Evolutionary conservation across 2,888 invertebrate species (phyloP).

Genomic region (Ferdinandea cuprea): DNA sequence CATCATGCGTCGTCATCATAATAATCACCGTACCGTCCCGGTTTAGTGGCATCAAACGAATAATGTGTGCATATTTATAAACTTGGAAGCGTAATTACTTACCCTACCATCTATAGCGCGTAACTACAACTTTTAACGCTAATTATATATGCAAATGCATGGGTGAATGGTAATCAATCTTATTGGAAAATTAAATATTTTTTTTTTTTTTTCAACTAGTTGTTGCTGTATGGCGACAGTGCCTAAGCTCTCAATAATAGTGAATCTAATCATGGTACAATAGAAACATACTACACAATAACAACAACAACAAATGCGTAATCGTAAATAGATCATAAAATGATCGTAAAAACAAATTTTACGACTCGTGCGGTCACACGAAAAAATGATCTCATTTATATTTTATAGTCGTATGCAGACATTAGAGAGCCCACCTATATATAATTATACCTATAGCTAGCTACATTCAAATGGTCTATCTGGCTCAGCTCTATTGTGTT

Average conservation of each 20-base stretch:
- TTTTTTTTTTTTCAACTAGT: conserved; percentile 40
- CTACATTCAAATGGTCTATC: neutral
- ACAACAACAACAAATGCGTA: conserved; percentile 78
- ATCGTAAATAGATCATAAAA: conserved; percentile 83
- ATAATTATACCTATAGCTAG: neutral
- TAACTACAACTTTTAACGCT: conserved; percentile 31
- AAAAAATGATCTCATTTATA: conserved; percentile 76
- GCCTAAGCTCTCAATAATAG: conserved; percentile 12
- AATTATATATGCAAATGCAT: conserved; percentile 57
- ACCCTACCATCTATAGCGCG: conserved; percentile 13
- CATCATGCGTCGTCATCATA: conserved; percentile 21
- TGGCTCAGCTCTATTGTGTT: neutral
- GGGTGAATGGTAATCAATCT: conserved; percentile 50
- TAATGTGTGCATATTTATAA: conserved; percentile 27
- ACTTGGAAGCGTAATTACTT: conserved; percentile 6
- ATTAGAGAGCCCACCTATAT: conserved; percentile 42
- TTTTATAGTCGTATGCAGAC: conserved; percentile 66
- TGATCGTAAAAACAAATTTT: conserved; percentile 80
- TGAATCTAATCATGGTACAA: conserved; percentile 34
- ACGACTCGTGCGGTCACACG: conserved; percentile 77
- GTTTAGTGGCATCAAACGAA: conserved; percentile 24
- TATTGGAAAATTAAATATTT: conserved; percentile 16
- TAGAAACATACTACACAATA: conserved; percentile 53
- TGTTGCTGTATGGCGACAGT: conserved; percentile 6
- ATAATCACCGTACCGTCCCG: conserved; percentile 22